phyloP scores from a whole-genome alignment of 1,140 invertebrate genomes.

The Aphaenogaster ashmeadi region DNA sequence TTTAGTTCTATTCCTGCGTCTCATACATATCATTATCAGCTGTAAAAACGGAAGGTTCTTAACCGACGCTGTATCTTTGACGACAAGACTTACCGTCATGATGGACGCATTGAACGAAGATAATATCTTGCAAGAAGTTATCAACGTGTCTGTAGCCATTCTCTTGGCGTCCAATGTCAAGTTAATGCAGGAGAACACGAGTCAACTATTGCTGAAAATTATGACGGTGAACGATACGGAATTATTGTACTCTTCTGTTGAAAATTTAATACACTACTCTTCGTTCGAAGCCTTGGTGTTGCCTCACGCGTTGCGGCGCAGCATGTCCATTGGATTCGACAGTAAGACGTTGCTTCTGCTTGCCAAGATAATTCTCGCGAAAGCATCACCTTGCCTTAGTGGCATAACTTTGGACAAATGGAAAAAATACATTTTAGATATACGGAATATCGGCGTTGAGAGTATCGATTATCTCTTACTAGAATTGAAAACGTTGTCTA shows the following conservation, averaged over 20 bases:
- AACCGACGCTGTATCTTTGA: slow-evolving; percentile 87
- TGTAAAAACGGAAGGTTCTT: slow-evolving; percentile 90
- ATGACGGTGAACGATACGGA: slow-evolving; percentile 87
- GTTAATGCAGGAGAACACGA: slow-evolving; percentile 91
- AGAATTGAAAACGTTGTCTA: slow-evolving; percentile 72
- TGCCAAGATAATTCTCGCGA: slow-evolving; percentile 90
- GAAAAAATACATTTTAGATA: slow-evolving; percentile 90
- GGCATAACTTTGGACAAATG: slow-evolving; percentile 89
- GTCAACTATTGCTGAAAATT: slow-evolving; percentile 89
- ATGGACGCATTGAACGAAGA: slow-evolving; percentile 83
- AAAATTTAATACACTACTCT: slow-evolving; percentile 89
- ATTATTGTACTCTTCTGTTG: slow-evolving; percentile 89
- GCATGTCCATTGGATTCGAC: slow-evolving; percentile 88
- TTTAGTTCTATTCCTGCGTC: slow-evolving; percentile 87
- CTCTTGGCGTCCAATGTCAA: slow-evolving; percentile 89
- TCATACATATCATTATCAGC: slow-evolving; percentile 89
- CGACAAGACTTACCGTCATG: slow-evolving; percentile 87
- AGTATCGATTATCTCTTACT: slow-evolving; percentile 72
- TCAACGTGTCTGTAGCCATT: slow-evolving; percentile 88
- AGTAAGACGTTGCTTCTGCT: slow-evolving; percentile 88
- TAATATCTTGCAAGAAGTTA: slow-evolving; percentile 86
- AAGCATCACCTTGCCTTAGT: slow-evolving; percentile 89
- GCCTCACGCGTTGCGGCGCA: slow-evolving; percentile 90
- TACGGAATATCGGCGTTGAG: slow-evolving; percentile 82
- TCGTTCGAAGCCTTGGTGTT: slow-evolving; percentile 92